Base-by-base conservation (phyloP, 2,113 vertebrate species). In the Zosterops pallidus region DNA sequence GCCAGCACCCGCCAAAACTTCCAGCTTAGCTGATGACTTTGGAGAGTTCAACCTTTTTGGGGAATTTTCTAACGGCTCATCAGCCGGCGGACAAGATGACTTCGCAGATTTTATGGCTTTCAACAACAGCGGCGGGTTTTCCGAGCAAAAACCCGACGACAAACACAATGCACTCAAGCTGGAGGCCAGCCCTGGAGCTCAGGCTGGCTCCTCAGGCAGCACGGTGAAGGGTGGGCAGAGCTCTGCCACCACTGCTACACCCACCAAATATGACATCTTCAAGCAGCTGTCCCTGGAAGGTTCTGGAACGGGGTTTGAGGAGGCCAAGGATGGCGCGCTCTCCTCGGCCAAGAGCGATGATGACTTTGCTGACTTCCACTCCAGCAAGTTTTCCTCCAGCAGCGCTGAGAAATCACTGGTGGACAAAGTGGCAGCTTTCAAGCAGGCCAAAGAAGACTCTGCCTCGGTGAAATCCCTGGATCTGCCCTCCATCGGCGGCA, bases 101-200 rank as follows among this genome's bases (percentile, higher is more conserved):
- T 99, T 99, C 98, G 99, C 99, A 72, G 99, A 99, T 97, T 99
- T 99, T 95, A 98, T 99, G 98, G 99, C 99, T 28, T 99, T 99
- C 72, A 98, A 98, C 74, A 99, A 98, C 35, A 98, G 98, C 92
- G 97, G 98, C 8, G 88, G 96, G 12, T 98, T 98, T 91, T 95
- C 98, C 14, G 98, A 94, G 69, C 96, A 53, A 91, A 98, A 95
- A 80, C 37, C 89, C 39, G 97, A 96, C 11, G 97, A 96, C 85
- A 98, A 97, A 91, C 97, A 94, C 26, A 96, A 67, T 11, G 57
- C 92, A 5, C 95, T 97, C 62, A 98, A 97, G 88, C 94, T 95
- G 15, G 98, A 98, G 59, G 31, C 90, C 3, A 29, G 89, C 76
- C 70, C 97, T 16, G 28, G 14, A 57, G 90, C 97, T 76, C 84